phyloP scores from a whole-genome alignment of 2,113 vertebrate genomes.

The Nannobrachium achirus region DNA sequence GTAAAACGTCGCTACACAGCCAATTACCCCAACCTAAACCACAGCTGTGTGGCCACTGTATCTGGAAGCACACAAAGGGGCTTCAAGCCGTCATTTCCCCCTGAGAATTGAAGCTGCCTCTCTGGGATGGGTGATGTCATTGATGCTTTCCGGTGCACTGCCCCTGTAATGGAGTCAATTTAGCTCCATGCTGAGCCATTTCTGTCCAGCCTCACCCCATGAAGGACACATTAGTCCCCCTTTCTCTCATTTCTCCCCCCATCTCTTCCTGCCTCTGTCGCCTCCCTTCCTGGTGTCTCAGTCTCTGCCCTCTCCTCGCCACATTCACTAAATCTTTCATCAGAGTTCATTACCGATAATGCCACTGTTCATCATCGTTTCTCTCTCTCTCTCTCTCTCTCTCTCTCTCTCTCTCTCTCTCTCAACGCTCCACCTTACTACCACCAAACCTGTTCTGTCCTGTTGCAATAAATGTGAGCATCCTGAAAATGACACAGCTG shows the following conservation, averaged over 20 bases:
- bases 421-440: too few species aligned
- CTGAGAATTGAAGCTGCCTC: constrained; percentile 51
- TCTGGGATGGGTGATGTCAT: constrained; percentile 71
- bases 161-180: constrained; percentile 78
- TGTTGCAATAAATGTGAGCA: constrained; percentile 22
- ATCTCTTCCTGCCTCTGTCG: constrained; percentile 10
- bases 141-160: constrained; percentile 67
- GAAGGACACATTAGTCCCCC: constrained; percentile 73
- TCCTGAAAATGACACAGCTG: constrained; percentile 20
- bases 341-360: constrained; percentile 32
- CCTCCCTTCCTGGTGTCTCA: constrained; percentile 27
- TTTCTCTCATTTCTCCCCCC: not conserved
- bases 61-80: constrained; percentile 34
- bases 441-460: not conserved
- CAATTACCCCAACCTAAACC: constrained; percentile 43
- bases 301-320: constrained; percentile 22
- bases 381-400: not conserved
- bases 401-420: not conserved
- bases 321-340: constrained; percentile 24
- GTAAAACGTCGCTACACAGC: constrained; percentile 51
- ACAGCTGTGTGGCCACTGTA: constrained; percentile 24
- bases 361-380: constrained; percentile 31
- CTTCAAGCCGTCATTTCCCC: constrained; percentile 49
- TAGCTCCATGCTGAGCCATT: constrained; percentile 68
- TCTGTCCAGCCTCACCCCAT: constrained; percentile 69